phyloP scores from a whole-genome alignment of 2,113 vertebrate species.

The Nibea coibor region DNA sequence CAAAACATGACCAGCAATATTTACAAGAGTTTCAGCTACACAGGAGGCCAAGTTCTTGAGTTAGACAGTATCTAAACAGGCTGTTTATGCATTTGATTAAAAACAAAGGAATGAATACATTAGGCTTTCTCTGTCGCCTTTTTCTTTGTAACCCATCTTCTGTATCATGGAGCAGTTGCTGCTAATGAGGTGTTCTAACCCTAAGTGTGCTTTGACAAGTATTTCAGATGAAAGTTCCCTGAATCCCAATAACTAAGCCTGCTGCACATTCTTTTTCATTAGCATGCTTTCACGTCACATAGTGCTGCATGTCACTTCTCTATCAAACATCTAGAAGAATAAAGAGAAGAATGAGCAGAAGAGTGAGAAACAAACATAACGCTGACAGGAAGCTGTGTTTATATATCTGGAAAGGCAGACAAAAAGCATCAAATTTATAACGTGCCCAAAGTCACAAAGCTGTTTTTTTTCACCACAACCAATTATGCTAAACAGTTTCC shows the following conservation, averaged over 20 bases:
- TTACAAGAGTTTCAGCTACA: too few species aligned
- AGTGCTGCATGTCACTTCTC: constrained; percentile 9
- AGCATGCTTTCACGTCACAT: constrained; percentile 18
- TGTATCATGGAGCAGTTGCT: background rate
- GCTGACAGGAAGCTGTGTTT: constrained; percentile 2
- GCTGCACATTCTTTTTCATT: constrained; percentile 13
- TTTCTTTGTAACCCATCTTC: background rate
- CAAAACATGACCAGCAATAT: too few species aligned
- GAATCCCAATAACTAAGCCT: background rate
- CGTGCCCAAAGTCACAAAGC: background rate
- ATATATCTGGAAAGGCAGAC: background rate
- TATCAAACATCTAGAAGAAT: constrained; percentile 2
- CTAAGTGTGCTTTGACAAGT: background rate
- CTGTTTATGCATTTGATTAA: background rate
- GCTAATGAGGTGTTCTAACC: background rate
- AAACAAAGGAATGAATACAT: background rate
- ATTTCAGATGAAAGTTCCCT: background rate
- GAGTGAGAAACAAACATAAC: constrained; percentile 8
- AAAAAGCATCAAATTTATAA: background rate
- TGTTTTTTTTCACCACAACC: background rate
- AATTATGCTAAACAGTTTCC: background rate
- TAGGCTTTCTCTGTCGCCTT: background rate
- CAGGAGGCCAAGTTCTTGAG: too few species aligned
- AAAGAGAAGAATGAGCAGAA: background rate
- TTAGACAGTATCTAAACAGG: background rate